Conservation (phyloP, 2,113 vertebrate genomes). For the Callithrix jacchus region DNA sequence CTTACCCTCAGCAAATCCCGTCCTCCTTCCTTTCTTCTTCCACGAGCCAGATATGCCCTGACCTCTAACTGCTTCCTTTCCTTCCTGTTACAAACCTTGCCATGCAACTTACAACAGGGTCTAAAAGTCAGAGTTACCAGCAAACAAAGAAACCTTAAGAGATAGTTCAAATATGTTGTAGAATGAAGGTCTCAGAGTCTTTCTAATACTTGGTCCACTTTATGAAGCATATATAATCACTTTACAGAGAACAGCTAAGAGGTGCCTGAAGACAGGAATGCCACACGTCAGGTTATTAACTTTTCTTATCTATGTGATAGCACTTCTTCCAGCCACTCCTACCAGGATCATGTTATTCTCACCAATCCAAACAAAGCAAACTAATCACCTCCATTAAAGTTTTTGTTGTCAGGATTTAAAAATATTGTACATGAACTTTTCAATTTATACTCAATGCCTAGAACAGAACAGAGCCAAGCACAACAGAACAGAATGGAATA, state of each 20-base stretch:
- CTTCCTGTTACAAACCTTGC: background rate
- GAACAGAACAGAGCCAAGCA: background rate
- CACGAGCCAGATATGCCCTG: background rate
- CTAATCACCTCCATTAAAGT: background rate
- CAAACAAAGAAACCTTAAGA: background rate
- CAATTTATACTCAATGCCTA: background rate
- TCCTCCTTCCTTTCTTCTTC: background rate
- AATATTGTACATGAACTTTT: background rate
- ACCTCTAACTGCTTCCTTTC: background rate
- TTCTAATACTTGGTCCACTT: background rate
- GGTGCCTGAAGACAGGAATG: background rate
- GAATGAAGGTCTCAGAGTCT: background rate
- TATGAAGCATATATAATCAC: no score
- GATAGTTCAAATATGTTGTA: background rate
- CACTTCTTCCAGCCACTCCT: background rate
- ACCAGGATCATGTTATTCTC: background rate
- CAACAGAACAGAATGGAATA: background rate
- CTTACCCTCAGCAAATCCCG: background rate
- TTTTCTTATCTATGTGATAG: background rate
- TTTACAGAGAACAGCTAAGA: background rate
- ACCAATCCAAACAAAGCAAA: background rate
- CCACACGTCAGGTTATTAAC: background rate
- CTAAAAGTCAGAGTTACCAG: background rate
- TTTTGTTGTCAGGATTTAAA: background rate
- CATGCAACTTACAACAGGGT: background rate